Evolutionary conservation across 2,888 invertebrate species (phyloP).

Genomic region (Tipula confusa): DNA sequence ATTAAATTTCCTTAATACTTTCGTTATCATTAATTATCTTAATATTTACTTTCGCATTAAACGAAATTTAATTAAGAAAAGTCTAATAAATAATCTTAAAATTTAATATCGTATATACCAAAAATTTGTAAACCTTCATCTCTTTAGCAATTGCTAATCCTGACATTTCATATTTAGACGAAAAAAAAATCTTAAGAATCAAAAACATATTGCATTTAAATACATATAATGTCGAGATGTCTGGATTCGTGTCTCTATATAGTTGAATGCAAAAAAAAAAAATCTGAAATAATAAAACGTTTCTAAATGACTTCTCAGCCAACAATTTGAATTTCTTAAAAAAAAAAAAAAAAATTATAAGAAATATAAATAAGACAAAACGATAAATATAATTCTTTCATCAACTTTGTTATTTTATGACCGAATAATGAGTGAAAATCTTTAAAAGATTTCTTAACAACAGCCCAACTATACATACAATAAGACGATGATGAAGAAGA

Average conservation of each 20-base stretch:
- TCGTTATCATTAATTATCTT: too few species aligned
- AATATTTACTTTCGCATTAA: too few species aligned
- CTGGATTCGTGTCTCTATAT: slow-evolving; percentile 6
- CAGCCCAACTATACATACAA: neutral
- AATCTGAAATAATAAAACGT: slow-evolving; percentile 20
- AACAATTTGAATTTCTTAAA: neutral
- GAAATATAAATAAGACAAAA: slow-evolving; percentile 25
- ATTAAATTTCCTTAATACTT: too few species aligned
- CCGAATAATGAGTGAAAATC: slow-evolving; percentile 20
- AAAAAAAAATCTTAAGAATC: neutral
- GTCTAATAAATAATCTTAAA: too few species aligned
- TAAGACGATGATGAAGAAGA: neutral
- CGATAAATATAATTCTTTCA: slow-evolving; percentile 25
- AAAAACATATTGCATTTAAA: neutral
- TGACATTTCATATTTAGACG: neutral
- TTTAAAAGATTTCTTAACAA: slow-evolving; percentile 3
- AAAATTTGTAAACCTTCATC: slow-evolving; percentile 13
- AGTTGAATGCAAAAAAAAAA: neutral
- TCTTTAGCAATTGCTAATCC: neutral
- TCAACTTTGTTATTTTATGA: slow-evolving; percentile 25
- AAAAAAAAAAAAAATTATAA: neutral
- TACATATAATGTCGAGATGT: slow-evolving; percentile 5
- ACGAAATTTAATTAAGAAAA: too few species aligned
- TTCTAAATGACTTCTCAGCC: slow-evolving; percentile 17
- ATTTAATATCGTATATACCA: too few species aligned